These are phyloP conservation scores for Chelonus formosanus DNA, from an alignment of 2,888 invertebrate species.

Conservation along the genomic window DNA sequence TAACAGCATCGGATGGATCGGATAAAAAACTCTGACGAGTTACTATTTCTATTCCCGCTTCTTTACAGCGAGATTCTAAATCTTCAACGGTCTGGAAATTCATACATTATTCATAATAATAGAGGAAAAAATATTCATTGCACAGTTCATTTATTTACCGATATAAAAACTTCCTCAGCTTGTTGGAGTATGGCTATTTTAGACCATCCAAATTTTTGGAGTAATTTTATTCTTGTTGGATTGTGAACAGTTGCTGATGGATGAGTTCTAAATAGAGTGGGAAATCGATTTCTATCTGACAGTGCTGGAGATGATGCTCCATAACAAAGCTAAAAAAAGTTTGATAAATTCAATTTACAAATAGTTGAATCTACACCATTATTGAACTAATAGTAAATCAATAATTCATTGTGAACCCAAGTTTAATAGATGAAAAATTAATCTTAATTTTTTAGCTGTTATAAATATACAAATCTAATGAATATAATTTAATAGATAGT, in stretches of 20 bases:
- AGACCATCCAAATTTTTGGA: constrained; percentile 98
- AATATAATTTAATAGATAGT: constrained; percentile 1
- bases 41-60: constrained; percentile 92
- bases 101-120: constrained; percentile 2
- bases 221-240: constrained; percentile 94
- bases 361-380: too few relatives aligned
- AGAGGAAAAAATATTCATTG: background rate
- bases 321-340: constrained; percentile 81
- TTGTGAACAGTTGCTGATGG: constrained; percentile 99
- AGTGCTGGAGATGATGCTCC: constrained; percentile 98
- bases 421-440: too few relatives aligned
- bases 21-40: constrained; percentile 96
- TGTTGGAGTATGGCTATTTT: constrained; percentile 97
- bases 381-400: too few relatives aligned
- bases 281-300: constrained; percentile 95
- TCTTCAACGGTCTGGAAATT: constrained; percentile 91
- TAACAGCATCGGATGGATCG: constrained; percentile 95
- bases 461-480: background rate
- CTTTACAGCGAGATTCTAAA: constrained; percentile 91
- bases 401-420: too few relatives aligned
- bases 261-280: constrained; percentile 97
- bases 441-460: too few relatives aligned
- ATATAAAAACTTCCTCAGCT: constrained; percentile 97
- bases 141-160: constrained; percentile 69
- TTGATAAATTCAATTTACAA: background rate